These are phyloP conservation scores for Atractosteus spatula DNA, from an alignment of 2,113 vertebrate genomes.

Conservation along the genomic window DNA sequence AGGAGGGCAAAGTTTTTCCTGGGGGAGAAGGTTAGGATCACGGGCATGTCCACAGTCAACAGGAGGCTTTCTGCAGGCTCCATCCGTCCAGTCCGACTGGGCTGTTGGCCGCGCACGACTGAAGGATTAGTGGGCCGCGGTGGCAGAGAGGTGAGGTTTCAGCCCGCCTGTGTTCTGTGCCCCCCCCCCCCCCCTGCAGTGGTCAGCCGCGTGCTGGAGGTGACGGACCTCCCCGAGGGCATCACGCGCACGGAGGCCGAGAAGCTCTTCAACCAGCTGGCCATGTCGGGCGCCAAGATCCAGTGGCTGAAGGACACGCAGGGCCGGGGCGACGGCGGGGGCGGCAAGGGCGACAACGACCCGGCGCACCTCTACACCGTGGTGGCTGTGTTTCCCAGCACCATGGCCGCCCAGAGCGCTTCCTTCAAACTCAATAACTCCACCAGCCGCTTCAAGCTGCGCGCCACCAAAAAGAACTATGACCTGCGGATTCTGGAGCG, in stretches of 20 bases:
- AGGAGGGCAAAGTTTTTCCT: too few species aligned
- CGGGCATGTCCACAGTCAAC: background rate
- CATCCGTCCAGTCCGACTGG: background rate
- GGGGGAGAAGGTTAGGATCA: background rate
- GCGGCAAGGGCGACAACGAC: slow-evolving; percentile 71
- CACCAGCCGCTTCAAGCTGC: slow-evolving; percentile 91
- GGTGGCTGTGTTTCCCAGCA: slow-evolving; percentile 96
- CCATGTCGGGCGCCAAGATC: slow-evolving; percentile 95
- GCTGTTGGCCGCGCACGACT: background rate
- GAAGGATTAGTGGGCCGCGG: too few species aligned
- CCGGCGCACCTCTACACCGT: slow-evolving; percentile 95
- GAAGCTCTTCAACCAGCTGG: slow-evolving; percentile 95
- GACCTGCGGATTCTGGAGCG: slow-evolving; percentile 93
- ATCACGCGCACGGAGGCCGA: slow-evolving; percentile 91
- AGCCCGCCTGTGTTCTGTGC: slow-evolving; percentile 2
- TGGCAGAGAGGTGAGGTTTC: too few species aligned
- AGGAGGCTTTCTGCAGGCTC: background rate
- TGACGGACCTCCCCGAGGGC: slow-evolving; percentile 93
- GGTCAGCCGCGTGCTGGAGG: slow-evolving; percentile 90
- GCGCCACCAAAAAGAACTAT: slow-evolving; percentile 96
- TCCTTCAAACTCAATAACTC: slow-evolving; percentile 97
- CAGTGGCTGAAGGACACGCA: slow-evolving; percentile 96
- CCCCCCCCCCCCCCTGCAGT: slow-evolving; percentile 58
- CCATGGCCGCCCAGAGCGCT: slow-evolving; percentile 92
- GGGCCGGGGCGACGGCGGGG: slow-evolving; percentile 58